Percentiles rank a stretch among this genome's conserved stretches.
phyloP scores from a whole-genome alignment of 2,113 vertebrate genomes.

The Cololabis saira region DNA sequence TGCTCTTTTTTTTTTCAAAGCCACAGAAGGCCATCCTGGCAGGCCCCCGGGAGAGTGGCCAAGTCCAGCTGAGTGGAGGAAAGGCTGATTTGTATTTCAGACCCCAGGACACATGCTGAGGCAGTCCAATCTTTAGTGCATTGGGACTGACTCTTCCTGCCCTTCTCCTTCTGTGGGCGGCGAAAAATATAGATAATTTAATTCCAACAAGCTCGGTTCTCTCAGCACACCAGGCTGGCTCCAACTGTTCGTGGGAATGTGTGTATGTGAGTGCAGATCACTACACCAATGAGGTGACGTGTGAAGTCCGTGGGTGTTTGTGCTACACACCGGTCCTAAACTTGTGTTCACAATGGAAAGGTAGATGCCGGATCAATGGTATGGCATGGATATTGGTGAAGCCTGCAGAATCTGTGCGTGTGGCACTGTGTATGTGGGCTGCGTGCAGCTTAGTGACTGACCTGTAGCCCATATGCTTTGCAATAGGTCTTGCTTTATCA shows the following conservation, averaged over 20 bases:
- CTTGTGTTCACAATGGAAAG: conserved; percentile 37
- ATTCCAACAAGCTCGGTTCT: conserved; percentile 59
- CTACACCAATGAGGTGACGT: conserved; percentile 41
- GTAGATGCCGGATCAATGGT: conserved; percentile 47
- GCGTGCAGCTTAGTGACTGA: conserved; percentile 58
- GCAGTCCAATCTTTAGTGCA: conserved; percentile 71
- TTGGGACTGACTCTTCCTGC: conserved; percentile 64
- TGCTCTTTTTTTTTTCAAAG: conserved; percentile 36
- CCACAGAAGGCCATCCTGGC: conserved; percentile 67
- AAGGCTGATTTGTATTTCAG: conserved; percentile 71
- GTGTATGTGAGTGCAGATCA: conserved; percentile 26
- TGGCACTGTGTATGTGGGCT: conserved; percentile 40
- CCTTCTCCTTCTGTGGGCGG: conserved; percentile 74
- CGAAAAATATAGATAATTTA: conserved; percentile 60
- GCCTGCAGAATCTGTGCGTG: neutral
- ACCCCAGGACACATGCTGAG: conserved; percentile 71
- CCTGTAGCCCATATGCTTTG: conserved; percentile 42
- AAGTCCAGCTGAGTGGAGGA: conserved; percentile 67
- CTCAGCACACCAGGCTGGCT: conserved; percentile 50
- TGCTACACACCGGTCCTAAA: conserved; percentile 44
- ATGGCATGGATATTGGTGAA: conserved; percentile 46
- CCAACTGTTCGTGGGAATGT: conserved; percentile 34
- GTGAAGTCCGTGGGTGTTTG: conserved; percentile 63
- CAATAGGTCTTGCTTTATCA: conserved; percentile 57
- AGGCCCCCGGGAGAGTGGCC: conserved; percentile 67